phyloP scores from a whole-genome alignment of 2,797 vertebrate genomes.

The Heterohyrax brucei region DNA sequence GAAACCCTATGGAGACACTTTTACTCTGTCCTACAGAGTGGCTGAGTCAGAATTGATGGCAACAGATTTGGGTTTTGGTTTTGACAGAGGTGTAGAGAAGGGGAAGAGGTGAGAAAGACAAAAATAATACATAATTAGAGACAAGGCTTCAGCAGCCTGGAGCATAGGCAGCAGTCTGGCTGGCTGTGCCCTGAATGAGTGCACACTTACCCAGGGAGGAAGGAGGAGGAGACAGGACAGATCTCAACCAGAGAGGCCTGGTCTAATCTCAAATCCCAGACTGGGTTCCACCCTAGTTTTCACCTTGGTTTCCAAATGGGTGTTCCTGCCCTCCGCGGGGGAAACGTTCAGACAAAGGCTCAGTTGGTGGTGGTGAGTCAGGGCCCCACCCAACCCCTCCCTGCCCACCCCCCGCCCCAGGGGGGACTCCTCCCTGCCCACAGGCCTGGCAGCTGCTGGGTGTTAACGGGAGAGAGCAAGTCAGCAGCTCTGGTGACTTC shows the following conservation, averaged over 20 bases:
- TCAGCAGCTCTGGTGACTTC: background rate
- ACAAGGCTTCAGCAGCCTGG: background rate
- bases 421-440: background rate
- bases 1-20: too few relatives aligned
- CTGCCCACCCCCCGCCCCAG: background rate
- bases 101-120: background rate
- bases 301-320: constrained; percentile 68
- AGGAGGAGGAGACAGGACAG: background rate
- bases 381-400: constrained; percentile 67
- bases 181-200: background rate
- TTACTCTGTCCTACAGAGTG: too few relatives aligned
- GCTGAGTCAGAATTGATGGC: too few relatives aligned
- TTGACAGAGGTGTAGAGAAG: background rate
- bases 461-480: background rate
- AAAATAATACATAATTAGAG: background rate
- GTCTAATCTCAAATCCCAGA: background rate
- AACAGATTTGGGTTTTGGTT: too few relatives aligned
- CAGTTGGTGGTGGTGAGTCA: constrained; percentile 15
- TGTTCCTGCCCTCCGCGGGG: constrained; percentile 24
- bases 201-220: background rate
- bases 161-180: background rate
- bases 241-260: background rate
- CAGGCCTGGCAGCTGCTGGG: background rate
- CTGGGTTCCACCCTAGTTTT: constrained; percentile 25
- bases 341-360: constrained; percentile 69